Evolutionary conservation across 2,888 invertebrate species (phyloP).

Genomic region (Pandemis cinnamomeana): DNA sequence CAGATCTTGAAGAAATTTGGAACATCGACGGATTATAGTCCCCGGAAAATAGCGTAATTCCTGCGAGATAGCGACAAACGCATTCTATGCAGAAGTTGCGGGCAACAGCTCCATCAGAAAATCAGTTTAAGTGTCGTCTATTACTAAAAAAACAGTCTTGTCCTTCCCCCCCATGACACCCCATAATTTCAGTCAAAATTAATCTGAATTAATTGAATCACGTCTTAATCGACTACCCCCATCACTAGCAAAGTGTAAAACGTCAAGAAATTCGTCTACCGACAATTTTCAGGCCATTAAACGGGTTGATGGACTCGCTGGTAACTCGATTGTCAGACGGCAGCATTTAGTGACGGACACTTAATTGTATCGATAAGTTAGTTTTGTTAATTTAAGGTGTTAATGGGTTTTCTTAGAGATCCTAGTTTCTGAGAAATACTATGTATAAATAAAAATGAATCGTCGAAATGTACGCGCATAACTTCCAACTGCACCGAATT

Average conservation of each 20-base stretch:
- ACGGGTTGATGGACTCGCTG: conserved; percentile 45
- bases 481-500: too few relatives aligned
- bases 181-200: conserved; percentile 5
- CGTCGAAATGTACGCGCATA: too few relatives aligned
- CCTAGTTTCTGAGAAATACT: too few relatives aligned
- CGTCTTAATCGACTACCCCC: conserved; percentile 30
- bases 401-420: background rate
- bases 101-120: too few relatives aligned
- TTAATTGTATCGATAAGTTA: conserved; percentile 39
- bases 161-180: background rate
- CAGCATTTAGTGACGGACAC: conserved; percentile 39
- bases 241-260: conserved; percentile 38
- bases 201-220: conserved; percentile 29
- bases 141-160: too few relatives aligned
- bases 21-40: too few relatives aligned
- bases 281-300: conserved; percentile 46
- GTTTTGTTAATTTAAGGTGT: conserved; percentile 18
- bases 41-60: too few relatives aligned
- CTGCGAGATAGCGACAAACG: too few relatives aligned
- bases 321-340: conserved; percentile 42
- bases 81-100: too few relatives aligned
- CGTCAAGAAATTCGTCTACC: conserved; percentile 41
- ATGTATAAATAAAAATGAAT: too few relatives aligned
- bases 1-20: too few relatives aligned
- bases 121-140: too few relatives aligned